Evolutionary conservation across 2,888 invertebrate genomes (phyloP).

Genomic region (Pediacus dermestoides): DNA sequence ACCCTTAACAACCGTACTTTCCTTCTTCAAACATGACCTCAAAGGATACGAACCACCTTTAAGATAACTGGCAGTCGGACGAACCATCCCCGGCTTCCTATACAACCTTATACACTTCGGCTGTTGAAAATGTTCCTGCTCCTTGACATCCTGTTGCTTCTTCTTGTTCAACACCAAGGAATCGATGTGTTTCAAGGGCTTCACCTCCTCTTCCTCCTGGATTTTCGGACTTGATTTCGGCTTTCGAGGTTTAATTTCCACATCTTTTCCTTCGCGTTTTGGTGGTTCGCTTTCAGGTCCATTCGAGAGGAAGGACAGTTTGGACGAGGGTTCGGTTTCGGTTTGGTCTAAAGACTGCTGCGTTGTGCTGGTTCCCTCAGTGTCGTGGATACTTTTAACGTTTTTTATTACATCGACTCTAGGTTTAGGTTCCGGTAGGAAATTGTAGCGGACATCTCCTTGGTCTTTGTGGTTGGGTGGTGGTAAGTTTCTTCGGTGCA

Average conservation of each 20-base stretch:
- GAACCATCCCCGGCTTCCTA: conserved; percentile 26
- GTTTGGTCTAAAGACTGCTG: no score
- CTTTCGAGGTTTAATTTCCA: conserved; percentile 2
- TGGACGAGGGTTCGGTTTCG: no score
- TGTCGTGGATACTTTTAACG: no score
- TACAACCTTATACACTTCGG: conserved; percentile 38
- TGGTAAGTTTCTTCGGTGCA: no score
- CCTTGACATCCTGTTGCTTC: conserved; percentile 32
- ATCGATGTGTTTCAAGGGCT: conserved; percentile 36
- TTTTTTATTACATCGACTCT: no score
- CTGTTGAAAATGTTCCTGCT: conserved; percentile 35
- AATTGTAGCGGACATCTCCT: neutral
- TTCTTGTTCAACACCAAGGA: conserved; percentile 38
- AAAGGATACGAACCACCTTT: conserved; percentile 38
- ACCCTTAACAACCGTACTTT: conserved; percentile 20
- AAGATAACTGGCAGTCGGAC: conserved; percentile 20
- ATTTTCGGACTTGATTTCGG: conserved; percentile 5
- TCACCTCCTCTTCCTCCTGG: conserved; percentile 11
- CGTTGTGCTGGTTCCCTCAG: no score
- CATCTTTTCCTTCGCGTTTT: conserved; percentile 7
- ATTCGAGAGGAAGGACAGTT: neutral
- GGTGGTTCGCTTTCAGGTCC: conserved; percentile 7
- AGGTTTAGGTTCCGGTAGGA: neutral
- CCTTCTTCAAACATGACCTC: conserved; percentile 33
- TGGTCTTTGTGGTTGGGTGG: no score